Conservation (phyloP, 2,888 invertebrate genomes). For the Hedya salicella region DNA sequence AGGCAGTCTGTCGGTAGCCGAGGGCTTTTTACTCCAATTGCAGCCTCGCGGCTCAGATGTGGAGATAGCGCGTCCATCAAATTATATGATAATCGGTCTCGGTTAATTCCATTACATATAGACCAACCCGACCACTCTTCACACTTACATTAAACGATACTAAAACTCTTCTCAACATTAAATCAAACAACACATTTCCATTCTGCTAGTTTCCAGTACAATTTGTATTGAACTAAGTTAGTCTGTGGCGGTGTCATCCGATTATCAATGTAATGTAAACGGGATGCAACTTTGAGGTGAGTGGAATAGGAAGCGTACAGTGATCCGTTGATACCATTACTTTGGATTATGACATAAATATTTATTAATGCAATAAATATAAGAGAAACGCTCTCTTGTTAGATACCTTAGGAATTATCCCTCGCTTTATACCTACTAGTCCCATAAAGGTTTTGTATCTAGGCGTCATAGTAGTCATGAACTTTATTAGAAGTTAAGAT, state of each 20-base stretch:
- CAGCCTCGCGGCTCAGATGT: conserved; percentile 48
- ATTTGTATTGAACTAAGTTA: conserved; percentile 8
- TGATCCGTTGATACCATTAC: conserved; percentile 61
- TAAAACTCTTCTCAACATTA: conserved; percentile 6
- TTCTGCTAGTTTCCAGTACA: conserved; percentile 7
- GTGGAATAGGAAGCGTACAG: conserved; percentile 44
- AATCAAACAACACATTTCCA: background rate
- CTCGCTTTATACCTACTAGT: conserved; percentile 57
- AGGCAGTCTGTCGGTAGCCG: conserved; percentile 53
- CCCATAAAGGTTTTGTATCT: conserved; percentile 52
- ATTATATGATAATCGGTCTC: conserved; percentile 66
- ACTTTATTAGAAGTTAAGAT: conserved; percentile 35
- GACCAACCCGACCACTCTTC: conserved; percentile 50
- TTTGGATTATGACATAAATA: conserved; percentile 75
- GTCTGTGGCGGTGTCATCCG: conserved; percentile 29
- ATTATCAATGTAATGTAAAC: conserved; percentile 45
- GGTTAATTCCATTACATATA: conserved; percentile 62
- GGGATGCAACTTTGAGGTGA: conserved; percentile 45
- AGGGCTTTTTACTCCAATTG: conserved; percentile 59
- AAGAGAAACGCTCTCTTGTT: conserved; percentile 55
- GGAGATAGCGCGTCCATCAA: conserved; percentile 64
- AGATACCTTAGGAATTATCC: conserved; percentile 59
- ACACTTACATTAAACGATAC: conserved; percentile 45
- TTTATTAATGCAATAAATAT: conserved; percentile 71
- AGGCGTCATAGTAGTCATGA: conserved; percentile 35